A percentile compares a stretch with the other conserved stretches of the same genome.
These are phyloP conservation scores for Halocynthia roretzi DNA, from an alignment of 23 tunicate genomes.

Conservation along the genomic window DNA sequence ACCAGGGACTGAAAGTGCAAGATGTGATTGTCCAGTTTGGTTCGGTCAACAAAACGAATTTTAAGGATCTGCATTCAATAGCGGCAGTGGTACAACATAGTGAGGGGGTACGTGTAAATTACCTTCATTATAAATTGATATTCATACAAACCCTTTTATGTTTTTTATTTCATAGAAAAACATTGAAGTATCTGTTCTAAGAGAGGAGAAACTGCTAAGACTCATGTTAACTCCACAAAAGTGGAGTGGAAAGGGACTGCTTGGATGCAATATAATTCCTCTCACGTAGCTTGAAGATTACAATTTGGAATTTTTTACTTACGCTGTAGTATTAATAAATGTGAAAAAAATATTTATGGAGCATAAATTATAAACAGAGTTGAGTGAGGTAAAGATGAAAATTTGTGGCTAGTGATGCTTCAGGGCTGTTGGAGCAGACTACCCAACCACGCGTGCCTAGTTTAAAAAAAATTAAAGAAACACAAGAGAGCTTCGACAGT, in stretches of 20 bases:
- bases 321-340: too few species aligned
- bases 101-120: constrained; percentile 12
- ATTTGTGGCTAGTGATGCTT: too few species aligned
- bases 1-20: constrained; percentile 53
- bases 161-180: constrained; percentile 7
- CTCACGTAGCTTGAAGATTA: too few species aligned
- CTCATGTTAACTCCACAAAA: constrained; percentile 41
- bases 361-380: too few species aligned
- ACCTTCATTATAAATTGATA: neutral
- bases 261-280: constrained; percentile 91
- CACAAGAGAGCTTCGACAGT: too few species aligned
- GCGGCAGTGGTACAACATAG: constrained; percentile 68
- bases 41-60: constrained; percentile 60
- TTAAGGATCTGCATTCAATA: constrained; percentile 41
- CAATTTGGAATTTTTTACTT: too few species aligned
- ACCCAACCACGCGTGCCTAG: too few species aligned
- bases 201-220: constrained; percentile 20
- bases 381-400: too few species aligned
- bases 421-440: too few species aligned
- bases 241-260: constrained; percentile 81
- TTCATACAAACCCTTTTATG: neutral
- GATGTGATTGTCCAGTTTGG: constrained; percentile 76
- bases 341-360: too few species aligned
- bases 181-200: constrained; percentile 32
- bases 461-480: too few species aligned